Evolutionary conservation across 2,888 invertebrate genomes (phyloP).

Genomic region (Apotomis betuletana): DNA sequence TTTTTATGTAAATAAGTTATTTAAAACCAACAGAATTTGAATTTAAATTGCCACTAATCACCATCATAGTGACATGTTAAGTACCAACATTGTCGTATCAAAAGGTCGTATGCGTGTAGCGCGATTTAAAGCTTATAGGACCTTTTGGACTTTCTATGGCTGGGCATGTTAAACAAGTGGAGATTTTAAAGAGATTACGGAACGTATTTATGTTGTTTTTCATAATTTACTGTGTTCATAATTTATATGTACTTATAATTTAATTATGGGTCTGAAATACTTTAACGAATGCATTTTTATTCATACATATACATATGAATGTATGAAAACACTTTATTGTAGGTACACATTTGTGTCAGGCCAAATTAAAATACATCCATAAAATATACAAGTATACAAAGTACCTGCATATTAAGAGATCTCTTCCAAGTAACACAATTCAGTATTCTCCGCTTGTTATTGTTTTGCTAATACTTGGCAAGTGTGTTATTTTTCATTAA

Average conservation of each 20-base stretch:
- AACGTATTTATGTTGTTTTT: conserved; percentile 1
- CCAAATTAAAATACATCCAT: too few species aligned
- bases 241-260: background rate
- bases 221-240: background rate
- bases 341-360: too few species aligned
- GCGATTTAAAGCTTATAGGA: background rate
- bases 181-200: background rate
- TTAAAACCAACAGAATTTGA: conserved; percentile 35
- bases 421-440: too few species aligned
- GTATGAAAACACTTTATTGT: too few species aligned
- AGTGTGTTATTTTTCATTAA: too few species aligned
- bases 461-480: too few species aligned
- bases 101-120: background rate
- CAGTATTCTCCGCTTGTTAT: too few species aligned
- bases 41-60: conserved; percentile 41
- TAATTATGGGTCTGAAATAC: background rate
- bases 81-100: background rate
- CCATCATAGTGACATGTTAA: conserved; percentile 36
- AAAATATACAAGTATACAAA: too few species aligned
- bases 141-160: background rate
- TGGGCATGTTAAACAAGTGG: conserved; percentile 16
- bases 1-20: conserved; percentile 39
- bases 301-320: too few species aligned
- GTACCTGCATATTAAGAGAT: too few species aligned
- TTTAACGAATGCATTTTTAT: background rate